Conservation (phyloP, 2,797 vertebrate species). For the Gobionotothen gibberifrons region DNA sequence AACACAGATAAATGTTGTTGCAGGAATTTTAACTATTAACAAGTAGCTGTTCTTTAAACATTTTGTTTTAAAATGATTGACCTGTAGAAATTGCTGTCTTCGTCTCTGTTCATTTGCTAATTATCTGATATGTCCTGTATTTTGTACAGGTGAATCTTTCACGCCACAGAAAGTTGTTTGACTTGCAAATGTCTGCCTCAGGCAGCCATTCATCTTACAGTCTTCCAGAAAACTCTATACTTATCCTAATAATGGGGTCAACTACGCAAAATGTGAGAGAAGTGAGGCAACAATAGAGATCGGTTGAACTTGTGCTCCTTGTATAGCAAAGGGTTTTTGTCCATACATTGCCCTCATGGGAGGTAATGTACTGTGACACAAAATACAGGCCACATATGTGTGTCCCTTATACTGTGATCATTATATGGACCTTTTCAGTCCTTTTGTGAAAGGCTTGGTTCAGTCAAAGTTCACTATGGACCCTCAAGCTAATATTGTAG, state of each 20-base stretch:
- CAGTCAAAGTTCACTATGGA: background rate
- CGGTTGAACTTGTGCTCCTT: conserved; percentile 53
- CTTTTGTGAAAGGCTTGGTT: conserved; percentile 31
- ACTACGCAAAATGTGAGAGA: conserved; percentile 40
- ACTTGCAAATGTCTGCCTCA: conserved; percentile 29
- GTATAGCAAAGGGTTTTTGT: conserved; percentile 59
- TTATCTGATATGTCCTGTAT: background rate
- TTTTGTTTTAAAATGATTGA: background rate
- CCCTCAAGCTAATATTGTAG: background rate
- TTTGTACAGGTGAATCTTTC: background rate
- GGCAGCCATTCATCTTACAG: background rate
- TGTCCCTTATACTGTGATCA: conserved; percentile 39
- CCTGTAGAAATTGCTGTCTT: background rate
- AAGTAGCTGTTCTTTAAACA: background rate
- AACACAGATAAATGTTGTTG: conserved; percentile 39
- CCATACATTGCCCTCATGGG: conserved; percentile 67
- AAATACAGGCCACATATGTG: conserved; percentile 40
- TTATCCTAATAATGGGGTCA: conserved; percentile 57
- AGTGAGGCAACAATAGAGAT: conserved; percentile 48
- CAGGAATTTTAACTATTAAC: background rate
- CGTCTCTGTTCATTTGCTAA: background rate
- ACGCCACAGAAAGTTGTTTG: background rate
- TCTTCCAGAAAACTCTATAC: conserved; percentile 26
- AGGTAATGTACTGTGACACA: conserved; percentile 56
- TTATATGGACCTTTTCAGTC: conserved; percentile 40